These are phyloP conservation scores for Papilio xuthus DNA, from an alignment of 1,140 invertebrate genomes.

Conservation along the genomic window DNA sequence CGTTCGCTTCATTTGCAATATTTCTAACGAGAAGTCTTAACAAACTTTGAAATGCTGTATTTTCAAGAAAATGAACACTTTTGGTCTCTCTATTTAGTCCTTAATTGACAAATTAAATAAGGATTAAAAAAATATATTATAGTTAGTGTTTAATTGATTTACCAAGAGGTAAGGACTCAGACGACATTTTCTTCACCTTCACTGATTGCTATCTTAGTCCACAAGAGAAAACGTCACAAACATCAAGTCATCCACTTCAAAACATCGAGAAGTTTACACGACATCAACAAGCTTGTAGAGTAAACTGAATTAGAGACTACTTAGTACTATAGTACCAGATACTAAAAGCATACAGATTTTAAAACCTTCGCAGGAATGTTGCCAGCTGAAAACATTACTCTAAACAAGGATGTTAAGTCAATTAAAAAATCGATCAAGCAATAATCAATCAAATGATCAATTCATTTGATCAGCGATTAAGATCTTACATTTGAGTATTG, in stretches of 20 bases:
- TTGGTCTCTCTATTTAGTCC: neutral
- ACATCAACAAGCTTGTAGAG: neutral
- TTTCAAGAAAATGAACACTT: neutral
- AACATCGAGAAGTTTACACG: neutral
- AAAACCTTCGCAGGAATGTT: too few relatives aligned
- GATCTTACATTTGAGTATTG: too few relatives aligned
- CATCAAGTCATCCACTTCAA: neutral
- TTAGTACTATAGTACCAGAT: neutral
- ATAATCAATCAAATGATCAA: neutral
- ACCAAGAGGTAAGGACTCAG: neutral
- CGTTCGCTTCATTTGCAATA: conserved; percentile 9
- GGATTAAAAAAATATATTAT: neutral
- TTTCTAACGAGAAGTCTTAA: conserved; percentile 20
- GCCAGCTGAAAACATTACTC: too few relatives aligned
- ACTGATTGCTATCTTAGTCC: neutral
- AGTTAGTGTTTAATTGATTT: too few relatives aligned
- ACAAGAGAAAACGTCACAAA: neutral
- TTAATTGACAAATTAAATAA: neutral
- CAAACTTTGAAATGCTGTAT: neutral
- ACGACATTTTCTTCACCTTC: neutral
- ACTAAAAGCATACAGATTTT: neutral
- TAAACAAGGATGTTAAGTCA: too few relatives aligned
- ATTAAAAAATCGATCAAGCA: neutral
- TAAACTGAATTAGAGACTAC: neutral
- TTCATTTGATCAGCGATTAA: neutral